phyloP scores from a whole-genome alignment of 2,113 vertebrate species.

The Peromyscus polionotus region DNA sequence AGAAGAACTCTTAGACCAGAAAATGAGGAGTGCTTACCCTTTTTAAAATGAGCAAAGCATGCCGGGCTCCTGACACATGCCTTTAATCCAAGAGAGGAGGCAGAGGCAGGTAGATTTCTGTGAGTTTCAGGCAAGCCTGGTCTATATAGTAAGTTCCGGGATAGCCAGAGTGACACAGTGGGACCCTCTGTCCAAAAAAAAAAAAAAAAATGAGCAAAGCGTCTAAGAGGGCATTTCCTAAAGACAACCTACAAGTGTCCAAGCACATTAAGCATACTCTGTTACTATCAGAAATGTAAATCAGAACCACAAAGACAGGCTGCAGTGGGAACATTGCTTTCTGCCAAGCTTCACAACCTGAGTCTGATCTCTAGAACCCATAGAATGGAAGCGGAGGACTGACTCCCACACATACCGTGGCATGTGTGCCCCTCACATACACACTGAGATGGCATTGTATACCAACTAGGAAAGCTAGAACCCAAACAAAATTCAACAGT shows the following conservation, averaged over 20 bases:
- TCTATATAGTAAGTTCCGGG: not conserved
- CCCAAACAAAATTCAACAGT: not conserved
- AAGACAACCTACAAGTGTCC: not conserved
- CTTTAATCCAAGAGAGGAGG: not conserved
- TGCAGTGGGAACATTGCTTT: not conserved
- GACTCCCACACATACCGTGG: not conserved
- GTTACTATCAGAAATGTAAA: constrained; percentile 9
- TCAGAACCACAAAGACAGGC: not conserved
- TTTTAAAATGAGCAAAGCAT: not conserved
- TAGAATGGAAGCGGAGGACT: not conserved
- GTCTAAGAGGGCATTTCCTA: not conserved
- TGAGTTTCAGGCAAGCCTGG: not conserved
- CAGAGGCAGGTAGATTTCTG: not conserved
- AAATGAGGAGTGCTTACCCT: not conserved
- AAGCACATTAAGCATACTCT: not conserved
- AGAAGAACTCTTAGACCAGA: not conserved
- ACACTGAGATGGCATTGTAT: not conserved
- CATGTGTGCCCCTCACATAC: not conserved
- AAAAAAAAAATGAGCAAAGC: not conserved
- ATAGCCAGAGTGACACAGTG: not conserved
- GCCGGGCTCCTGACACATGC: not conserved
- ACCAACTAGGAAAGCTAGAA: not conserved
- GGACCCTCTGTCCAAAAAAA: not conserved
- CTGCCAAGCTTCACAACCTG: not conserved
- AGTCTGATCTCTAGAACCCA: not conserved